Evolutionary conservation across 2,113 vertebrate species (phyloP).

Genomic region (Perca fluviatilis): DNA sequence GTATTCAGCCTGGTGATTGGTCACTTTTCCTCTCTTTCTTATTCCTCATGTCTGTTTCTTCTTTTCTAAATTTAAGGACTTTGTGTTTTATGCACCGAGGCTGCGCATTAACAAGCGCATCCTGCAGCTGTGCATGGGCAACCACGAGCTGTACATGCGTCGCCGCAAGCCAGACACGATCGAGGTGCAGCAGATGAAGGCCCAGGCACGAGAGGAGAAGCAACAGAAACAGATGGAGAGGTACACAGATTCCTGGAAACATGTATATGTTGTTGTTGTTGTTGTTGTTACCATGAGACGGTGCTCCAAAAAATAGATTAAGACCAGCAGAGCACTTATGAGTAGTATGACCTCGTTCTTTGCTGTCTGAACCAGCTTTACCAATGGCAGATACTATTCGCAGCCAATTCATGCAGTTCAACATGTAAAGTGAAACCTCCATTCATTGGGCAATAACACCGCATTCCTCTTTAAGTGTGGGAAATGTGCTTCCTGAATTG

Average conservation of each 20-base stretch:
- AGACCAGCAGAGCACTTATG: background rate
- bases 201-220: slow-evolving; percentile 95
- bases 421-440: slow-evolving; percentile 11
- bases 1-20: background rate
- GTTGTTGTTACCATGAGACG: too few species aligned
- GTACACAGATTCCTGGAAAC: slow-evolving; percentile 70
- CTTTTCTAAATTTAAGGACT: slow-evolving; percentile 85
- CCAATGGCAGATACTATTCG: background rate
- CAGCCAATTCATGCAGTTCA: background rate
- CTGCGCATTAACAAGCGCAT: slow-evolving; percentile 97
- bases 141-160: slow-evolving; percentile 97
- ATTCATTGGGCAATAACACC: background rate
- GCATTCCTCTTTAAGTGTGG: slow-evolving; percentile 30
- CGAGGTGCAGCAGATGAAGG: slow-evolving; percentile 99
- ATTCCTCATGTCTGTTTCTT: background rate
- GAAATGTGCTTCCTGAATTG: slow-evolving; percentile 40
- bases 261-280: background rate
- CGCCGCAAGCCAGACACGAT: slow-evolving; percentile 96
- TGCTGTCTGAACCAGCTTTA: background rate
- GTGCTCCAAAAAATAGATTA: background rate
- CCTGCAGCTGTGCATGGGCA: slow-evolving; percentile 98
- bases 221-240: slow-evolving; percentile 92
- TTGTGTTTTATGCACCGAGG: slow-evolving; percentile 94
- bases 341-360: background rate
- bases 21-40: background rate